phyloP scores from a whole-genome alignment of 2,888 invertebrate species.

The Metopia argyrocephala region DNA sequence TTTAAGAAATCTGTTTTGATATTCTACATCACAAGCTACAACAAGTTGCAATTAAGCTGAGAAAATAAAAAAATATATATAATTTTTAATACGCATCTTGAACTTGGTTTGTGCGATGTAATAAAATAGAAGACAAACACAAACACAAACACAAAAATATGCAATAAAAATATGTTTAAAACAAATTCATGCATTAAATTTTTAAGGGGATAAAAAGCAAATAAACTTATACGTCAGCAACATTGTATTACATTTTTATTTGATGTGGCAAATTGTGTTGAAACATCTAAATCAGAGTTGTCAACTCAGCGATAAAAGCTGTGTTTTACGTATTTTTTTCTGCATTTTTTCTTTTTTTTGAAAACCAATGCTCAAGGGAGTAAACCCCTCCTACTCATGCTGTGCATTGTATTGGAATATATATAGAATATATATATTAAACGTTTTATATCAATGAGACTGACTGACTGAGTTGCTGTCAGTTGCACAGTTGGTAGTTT shows the following conservation, averaged over 20 bases:
- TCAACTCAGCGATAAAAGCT: neutral
- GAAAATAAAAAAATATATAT: constrained; percentile 71
- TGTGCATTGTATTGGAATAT: too few relatives aligned
- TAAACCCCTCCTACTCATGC: too few relatives aligned
- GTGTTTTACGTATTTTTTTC: too few relatives aligned
- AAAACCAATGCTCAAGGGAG: too few relatives aligned
- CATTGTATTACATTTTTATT: constrained; percentile 59
- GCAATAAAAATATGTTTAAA: constrained; percentile 4
- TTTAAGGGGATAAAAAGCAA: too few relatives aligned
- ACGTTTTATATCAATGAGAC: too few relatives aligned
- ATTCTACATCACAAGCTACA: too few relatives aligned
- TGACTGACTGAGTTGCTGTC: too few relatives aligned
- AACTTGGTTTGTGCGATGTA: constrained; percentile 54
- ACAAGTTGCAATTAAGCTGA: constrained; percentile 70
- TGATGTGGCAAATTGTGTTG: constrained; percentile 43
- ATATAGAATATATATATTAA: too few relatives aligned
- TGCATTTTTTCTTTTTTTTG: too few relatives aligned
- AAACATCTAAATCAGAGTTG: constrained; percentile 6
- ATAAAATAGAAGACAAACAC: constrained; percentile 44
- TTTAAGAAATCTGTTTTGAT: too few relatives aligned
- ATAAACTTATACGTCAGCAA: neutral
- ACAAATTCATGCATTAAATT: constrained; percentile 60
- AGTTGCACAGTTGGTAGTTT: too few relatives aligned
- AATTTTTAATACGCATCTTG: constrained; percentile 55
- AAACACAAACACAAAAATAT: neutral